phyloP scores from a whole-genome alignment of 2,888 invertebrate species.

The Caenorhabditis zanzibari region DNA sequence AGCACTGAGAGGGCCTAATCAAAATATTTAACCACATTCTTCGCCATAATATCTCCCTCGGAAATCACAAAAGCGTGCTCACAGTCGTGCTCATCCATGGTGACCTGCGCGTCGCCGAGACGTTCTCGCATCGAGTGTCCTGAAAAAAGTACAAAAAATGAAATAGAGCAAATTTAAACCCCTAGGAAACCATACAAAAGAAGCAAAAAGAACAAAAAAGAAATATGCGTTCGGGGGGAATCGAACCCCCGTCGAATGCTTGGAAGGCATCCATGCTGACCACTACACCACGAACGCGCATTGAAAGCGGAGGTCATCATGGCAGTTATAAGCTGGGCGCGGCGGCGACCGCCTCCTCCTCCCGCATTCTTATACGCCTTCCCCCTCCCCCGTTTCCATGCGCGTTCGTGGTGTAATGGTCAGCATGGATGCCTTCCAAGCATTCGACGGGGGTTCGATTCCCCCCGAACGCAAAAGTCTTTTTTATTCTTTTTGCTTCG shows the following conservation, averaged over 20 bases:
- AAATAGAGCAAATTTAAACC: no score
- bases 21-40: conserved; percentile 67
- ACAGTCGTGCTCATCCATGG: conserved; percentile 75
- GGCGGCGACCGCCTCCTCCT: neutral
- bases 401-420: conserved; percentile 77
- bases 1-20: conserved; percentile 12
- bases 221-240: conserved; percentile 61
- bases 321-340: neutral
- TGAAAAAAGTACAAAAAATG: conserved; percentile 15
- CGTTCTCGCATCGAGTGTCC: conserved; percentile 68
- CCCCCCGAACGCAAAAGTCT: conserved; percentile 52
- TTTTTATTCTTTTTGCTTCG: neutral
- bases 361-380: neutral
- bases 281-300: conserved; percentile 75
- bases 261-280: conserved; percentile 76
- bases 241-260: conserved; percentile 75
- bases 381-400: neutral
- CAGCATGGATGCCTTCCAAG: conserved; percentile 78
- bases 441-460: conserved; percentile 77
- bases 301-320: neutral
- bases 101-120: conserved; percentile 66
- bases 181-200: neutral
- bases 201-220: neutral
- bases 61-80: conserved; percentile 80
- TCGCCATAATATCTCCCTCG: conserved; percentile 76